These are phyloP conservation scores for Tipula vernalis DNA, from an alignment of 2,888 invertebrate genomes.

Conservation along the genomic window DNA sequence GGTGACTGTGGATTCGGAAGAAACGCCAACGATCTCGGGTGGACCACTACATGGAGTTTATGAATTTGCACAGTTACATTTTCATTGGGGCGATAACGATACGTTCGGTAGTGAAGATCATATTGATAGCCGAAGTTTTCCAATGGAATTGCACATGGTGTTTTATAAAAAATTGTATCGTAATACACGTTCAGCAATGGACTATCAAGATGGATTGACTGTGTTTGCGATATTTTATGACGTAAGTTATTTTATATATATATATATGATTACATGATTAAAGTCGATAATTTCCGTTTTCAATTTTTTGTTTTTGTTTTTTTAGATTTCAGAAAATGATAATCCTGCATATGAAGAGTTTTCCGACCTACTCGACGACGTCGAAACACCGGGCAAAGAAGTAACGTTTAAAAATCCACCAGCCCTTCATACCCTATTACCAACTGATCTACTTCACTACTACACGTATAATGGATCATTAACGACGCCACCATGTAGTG, in stretches of 20 bases:
- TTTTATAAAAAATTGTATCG: conserved; percentile 56
- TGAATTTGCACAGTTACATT: conserved; percentile 64
- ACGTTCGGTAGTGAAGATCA: conserved; percentile 58
- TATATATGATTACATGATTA: not conserved
- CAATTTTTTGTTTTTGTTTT: no score
- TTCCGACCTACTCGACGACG: conserved; percentile 41
- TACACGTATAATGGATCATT: conserved; percentile 77
- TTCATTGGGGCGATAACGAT: conserved; percentile 66
- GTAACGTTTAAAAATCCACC: conserved; percentile 39
- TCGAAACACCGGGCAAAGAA: conserved; percentile 42
- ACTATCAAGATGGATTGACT: conserved; percentile 58
- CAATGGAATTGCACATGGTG: conserved; percentile 68
- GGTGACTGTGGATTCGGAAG: conserved; percentile 41
- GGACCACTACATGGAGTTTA: conserved; percentile 54
- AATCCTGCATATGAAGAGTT: conserved; percentile 46
- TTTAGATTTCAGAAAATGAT: conserved; percentile 23
- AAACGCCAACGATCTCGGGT: conserved; percentile 44
- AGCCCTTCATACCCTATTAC: conserved; percentile 42
- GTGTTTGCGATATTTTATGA: conserved; percentile 70
- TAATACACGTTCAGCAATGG: conserved; percentile 45
- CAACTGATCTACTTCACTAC: conserved; percentile 46
- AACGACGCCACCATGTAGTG: conserved; percentile 76
- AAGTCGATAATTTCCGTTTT: conserved; percentile 12
- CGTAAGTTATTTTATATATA: conserved; percentile 37
- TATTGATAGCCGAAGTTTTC: conserved; percentile 41